These are phyloP conservation scores for Meandrusa payeni DNA, from an alignment of 2,888 invertebrate genomes.

Conservation along the genomic window DNA sequence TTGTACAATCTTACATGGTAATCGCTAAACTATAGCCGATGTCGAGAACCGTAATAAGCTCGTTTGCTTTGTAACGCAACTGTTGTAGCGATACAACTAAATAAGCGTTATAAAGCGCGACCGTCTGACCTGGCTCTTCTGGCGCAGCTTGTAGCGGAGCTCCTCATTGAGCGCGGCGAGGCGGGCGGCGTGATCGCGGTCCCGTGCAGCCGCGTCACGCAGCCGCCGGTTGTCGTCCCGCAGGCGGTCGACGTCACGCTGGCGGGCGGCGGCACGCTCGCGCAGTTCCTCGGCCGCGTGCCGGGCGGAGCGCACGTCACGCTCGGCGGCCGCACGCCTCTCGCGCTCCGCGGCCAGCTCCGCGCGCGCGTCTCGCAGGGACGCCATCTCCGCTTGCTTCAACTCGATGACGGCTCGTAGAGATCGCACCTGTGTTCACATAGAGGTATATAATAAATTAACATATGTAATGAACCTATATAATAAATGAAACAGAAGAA, in stretches of 20 bases:
- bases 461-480: too few species aligned
- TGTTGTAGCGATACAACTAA: too few species aligned
- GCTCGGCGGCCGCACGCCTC: slow-evolving; percentile 85
- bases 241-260: slow-evolving; percentile 84
- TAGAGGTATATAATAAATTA: too few species aligned
- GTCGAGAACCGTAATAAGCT: too few species aligned
- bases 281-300: slow-evolving; percentile 94
- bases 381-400: slow-evolving; percentile 91
- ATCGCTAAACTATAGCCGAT: too few species aligned
- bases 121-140: slow-evolving; percentile 92
- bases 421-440: slow-evolving; percentile 83
- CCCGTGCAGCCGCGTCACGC: slow-evolving; percentile 86
- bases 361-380: slow-evolving; percentile 85
- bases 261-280: slow-evolving; percentile 86
- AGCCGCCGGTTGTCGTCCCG: slow-evolving; percentile 84
- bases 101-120: too few species aligned
- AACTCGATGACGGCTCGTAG: slow-evolving; percentile 93
- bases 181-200: slow-evolving; percentile 88
- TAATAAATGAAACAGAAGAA: too few species aligned
- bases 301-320: slow-evolving; percentile 87
- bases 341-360: slow-evolving; percentile 88
- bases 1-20: too few species aligned
- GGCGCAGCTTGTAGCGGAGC: slow-evolving; percentile 91
- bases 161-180: slow-evolving; percentile 93
- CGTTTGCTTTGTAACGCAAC: too few species aligned